A percentile compares a stretch with the other conserved stretches of the same genome.
Conservation (phyloP, 2,888 invertebrate species). For the Eucriotettix oculatus region DNA sequence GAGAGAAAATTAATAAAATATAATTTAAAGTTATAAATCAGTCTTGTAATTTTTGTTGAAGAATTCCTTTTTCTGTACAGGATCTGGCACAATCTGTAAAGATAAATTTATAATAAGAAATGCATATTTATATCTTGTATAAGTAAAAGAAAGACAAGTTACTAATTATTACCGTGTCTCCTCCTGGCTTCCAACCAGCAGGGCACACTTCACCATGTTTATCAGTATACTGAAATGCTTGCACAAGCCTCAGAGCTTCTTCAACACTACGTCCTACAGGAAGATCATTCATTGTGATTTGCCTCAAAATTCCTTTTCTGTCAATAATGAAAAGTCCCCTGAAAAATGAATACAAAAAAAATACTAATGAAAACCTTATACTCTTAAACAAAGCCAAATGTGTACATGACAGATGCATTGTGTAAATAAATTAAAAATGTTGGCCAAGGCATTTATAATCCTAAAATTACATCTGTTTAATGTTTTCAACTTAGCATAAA, state of each 20-base stretch:
- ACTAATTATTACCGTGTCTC: conserved; percentile 57
- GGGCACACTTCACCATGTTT: conserved; percentile 89
- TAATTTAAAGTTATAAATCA: not conserved
- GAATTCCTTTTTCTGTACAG: conserved; percentile 62
- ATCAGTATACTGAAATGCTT: conserved; percentile 90
- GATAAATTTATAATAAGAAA: conserved; percentile 9
- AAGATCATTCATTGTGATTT: conserved; percentile 94
- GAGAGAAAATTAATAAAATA: too few species aligned
- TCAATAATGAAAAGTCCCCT: conserved; percentile 89
- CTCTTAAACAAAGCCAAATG: too few species aligned
- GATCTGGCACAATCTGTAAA: conserved; percentile 67
- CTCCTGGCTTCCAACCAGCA: conserved; percentile 88
- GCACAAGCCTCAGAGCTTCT: conserved; percentile 81
- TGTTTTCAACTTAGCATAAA: too few species aligned
- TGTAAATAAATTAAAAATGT: too few species aligned
- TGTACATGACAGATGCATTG: too few species aligned
- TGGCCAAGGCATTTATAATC: too few species aligned
- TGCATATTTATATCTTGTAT: too few species aligned
- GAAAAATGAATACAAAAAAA: conserved; percentile 8
- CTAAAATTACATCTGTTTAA: too few species aligned
- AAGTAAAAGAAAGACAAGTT: not conserved
- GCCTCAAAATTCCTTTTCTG: conserved; percentile 67
- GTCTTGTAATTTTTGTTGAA: conserved; percentile 25
- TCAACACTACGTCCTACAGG: conserved; percentile 88
- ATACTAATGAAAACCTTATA: too few species aligned